A percentile compares a stretch with the other conserved stretches of the same genome.
Conservation (phyloP, 2,797 vertebrate species). For the Telmatherina bonti region DNA sequence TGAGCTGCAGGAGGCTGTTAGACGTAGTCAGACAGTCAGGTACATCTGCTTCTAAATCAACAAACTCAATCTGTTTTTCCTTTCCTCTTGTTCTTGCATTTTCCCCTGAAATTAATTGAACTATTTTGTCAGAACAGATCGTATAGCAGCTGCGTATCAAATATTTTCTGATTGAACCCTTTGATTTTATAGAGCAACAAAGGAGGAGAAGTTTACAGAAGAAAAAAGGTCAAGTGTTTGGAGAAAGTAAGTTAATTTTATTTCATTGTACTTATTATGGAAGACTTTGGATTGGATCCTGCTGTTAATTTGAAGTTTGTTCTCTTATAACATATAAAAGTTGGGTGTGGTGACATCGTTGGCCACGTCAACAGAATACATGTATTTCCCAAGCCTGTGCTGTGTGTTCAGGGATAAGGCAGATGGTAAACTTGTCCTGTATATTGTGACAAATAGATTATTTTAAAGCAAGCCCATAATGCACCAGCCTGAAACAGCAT, state of each 20-base stretch:
- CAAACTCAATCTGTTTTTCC: background rate
- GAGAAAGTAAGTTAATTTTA: constrained; percentile 74
- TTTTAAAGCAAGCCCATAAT: background rate
- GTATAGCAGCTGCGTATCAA: background rate
- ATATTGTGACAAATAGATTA: too few relatives aligned
- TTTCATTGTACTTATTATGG: background rate
- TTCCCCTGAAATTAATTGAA: background rate
- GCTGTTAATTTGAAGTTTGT: background rate
- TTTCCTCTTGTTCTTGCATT: background rate
- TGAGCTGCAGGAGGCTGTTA: constrained; percentile 86
- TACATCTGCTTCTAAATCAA: constrained; percentile 29
- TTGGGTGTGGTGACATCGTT: background rate
- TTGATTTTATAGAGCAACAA: constrained; percentile 71
- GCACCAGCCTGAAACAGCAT: background rate
- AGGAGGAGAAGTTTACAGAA: constrained; percentile 72
- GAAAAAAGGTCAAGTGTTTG: constrained; percentile 79
- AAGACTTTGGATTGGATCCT: background rate
- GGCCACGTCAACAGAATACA: background rate
- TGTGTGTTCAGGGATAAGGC: background rate
- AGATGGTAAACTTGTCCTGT: background rate
- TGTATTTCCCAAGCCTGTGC: background rate
- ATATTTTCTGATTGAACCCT: background rate
- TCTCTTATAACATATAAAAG: background rate
- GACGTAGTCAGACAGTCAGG: constrained; percentile 77
- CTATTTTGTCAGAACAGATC: background rate